These are phyloP conservation scores for Temnothorax curvispinosus DNA, from an alignment of 1,140 invertebrate species.

Conservation along the genomic window DNA sequence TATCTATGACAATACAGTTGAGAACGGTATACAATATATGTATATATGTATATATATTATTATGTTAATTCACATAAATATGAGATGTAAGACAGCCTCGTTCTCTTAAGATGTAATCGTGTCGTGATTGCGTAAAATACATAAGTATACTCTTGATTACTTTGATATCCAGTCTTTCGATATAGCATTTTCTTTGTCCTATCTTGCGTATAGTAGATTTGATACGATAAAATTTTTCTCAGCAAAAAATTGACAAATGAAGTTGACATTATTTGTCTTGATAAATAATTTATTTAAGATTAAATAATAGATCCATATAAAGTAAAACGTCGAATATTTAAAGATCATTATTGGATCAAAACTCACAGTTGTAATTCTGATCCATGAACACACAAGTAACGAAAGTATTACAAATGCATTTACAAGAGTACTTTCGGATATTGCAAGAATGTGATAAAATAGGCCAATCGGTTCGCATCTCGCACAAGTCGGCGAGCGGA, in stretches of 20 bases:
- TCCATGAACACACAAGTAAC: conserved; percentile 54
- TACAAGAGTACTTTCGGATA: conserved; percentile 68
- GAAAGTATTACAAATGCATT: conserved; percentile 53
- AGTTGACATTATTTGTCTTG: conserved; percentile 5
- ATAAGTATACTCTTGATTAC: conserved; percentile 72
- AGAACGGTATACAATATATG: conserved; percentile 81
- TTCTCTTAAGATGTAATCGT: conserved; percentile 75
- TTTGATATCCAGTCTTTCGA: conserved; percentile 78
- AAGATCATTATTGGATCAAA: conserved; percentile 14
- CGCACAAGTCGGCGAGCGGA: conserved; percentile 5
- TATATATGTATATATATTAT: conserved; percentile 73
- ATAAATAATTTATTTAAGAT: conserved; percentile 60
- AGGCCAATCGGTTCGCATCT: conserved; percentile 69
- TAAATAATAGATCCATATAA: conserved; percentile 28
- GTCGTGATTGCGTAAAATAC: conserved; percentile 81
- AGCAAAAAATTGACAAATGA: conserved; percentile 14
- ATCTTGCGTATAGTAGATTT: conserved; percentile 39
- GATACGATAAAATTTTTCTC: conserved; percentile 55
- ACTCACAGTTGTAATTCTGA: conserved; percentile 26
- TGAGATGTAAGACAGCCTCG: conserved; percentile 78
- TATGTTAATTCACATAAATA: conserved; percentile 73
- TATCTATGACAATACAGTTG: conserved; percentile 83
- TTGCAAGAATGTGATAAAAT: conserved; percentile 67
- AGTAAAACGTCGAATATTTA: not conserved
- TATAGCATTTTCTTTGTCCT: conserved; percentile 66